Conservation (phyloP, 2,797 vertebrate genomes). For the Perdix hodgsoniae region DNA sequence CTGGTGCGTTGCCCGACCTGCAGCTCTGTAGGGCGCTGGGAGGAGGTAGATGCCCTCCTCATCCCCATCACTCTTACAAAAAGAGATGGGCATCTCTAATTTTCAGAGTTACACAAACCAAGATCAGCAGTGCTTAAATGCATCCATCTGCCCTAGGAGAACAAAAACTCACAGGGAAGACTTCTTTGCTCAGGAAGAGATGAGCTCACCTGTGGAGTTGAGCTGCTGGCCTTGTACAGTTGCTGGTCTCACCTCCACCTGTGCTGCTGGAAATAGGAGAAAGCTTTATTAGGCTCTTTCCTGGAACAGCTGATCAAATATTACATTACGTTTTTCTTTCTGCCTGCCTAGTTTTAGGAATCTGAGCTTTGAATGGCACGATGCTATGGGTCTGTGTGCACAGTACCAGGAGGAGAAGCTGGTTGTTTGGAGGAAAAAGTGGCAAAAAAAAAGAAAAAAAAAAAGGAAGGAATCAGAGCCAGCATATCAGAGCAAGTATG, state of each 20-base stretch:
- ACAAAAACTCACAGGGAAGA: not conserved
- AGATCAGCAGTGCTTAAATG: not conserved
- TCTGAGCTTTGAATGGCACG: fast-evolving
- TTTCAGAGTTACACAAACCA: not conserved
- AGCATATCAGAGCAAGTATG: not conserved
- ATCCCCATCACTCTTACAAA: not conserved
- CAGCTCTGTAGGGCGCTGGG: not conserved
- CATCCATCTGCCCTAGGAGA: not conserved
- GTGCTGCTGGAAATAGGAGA: not conserved
- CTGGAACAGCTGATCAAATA: not conserved
- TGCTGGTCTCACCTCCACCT: fast-evolving
- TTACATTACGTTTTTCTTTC: not conserved
- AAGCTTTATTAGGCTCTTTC: not conserved
- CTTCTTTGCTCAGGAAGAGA: not conserved
- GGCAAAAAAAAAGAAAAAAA: not conserved
- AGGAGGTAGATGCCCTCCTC: not conserved
- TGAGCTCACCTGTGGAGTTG: slow-evolving; percentile 18
- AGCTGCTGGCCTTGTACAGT: not conserved
- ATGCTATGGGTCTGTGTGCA: fast-evolving
- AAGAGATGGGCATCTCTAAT: slow-evolving; percentile 9
- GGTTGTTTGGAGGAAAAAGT: not conserved
- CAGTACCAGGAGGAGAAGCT: fast-evolving
- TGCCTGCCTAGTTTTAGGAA: not conserved
- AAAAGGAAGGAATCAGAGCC: not conserved
- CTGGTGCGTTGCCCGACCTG: not conserved